phyloP scores from a whole-genome alignment of 1,140 invertebrate species.

The Pachypeltis micranthus region DNA sequence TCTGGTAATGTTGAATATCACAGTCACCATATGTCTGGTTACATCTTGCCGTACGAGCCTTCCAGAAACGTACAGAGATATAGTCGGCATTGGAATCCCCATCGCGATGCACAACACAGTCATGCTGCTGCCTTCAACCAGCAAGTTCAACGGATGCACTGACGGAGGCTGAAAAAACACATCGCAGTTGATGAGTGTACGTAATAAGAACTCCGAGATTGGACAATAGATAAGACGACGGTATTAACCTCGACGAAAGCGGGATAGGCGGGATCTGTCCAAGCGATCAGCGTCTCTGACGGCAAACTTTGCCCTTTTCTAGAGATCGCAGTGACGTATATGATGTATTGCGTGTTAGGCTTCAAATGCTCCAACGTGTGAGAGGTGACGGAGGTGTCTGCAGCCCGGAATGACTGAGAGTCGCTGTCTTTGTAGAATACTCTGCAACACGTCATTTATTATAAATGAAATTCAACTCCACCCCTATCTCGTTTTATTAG shows the following conservation, averaged over 20 bases:
- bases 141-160: slow-evolving; percentile 65
- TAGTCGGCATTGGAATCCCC: slow-evolving; percentile 67
- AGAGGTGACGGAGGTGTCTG: slow-evolving; percentile 52
- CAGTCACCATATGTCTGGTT: slow-evolving; percentile 66
- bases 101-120: slow-evolving; percentile 71
- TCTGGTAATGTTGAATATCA: slow-evolving; percentile 63
- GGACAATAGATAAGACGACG: too few relatives aligned
- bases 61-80: slow-evolving; percentile 64
- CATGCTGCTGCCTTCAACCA: slow-evolving; percentile 70
- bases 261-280: slow-evolving; percentile 74
- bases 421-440: slow-evolving; percentile 52
- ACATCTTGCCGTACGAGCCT: slow-evolving; percentile 59
- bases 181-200: background rate
- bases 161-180: slow-evolving; percentile 50
- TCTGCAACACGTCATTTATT: too few relatives aligned
- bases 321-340: slow-evolving; percentile 56
- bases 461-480: too few relatives aligned
- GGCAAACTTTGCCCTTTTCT: slow-evolving; percentile 53
- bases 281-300: slow-evolving; percentile 66
- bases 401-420: slow-evolving; percentile 43
- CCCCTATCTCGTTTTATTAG: too few relatives aligned
- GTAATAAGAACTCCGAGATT: background rate
- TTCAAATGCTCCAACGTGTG: slow-evolving; percentile 51
- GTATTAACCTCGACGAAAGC: slow-evolving; percentile 63
- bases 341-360: slow-evolving; percentile 65